These are phyloP conservation scores for Catharus bicknelli DNA, from an alignment of 2,113 vertebrate genomes.

Conservation along the genomic window DNA sequence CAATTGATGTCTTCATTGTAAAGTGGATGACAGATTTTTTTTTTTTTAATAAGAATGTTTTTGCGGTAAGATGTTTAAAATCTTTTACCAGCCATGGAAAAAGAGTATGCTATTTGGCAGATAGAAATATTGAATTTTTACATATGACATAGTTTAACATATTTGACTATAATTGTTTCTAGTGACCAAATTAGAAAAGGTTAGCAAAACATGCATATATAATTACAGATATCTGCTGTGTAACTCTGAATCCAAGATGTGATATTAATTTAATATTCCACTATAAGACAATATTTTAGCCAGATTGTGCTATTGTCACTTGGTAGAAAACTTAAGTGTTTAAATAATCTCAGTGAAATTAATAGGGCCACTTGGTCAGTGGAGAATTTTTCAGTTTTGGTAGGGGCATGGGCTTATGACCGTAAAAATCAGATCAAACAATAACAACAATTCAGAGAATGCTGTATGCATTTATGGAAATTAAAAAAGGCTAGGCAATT, in stretches of 20 bases:
- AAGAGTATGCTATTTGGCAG: not conserved
- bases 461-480: not conserved
- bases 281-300: not conserved
- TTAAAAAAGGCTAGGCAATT: not conserved
- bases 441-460: not conserved
- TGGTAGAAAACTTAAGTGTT: not conserved
- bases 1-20: slow-evolving; percentile 26
- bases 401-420: not conserved
- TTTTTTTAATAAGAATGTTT: not conserved
- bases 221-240: slow-evolving; percentile 2
- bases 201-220: slow-evolving; percentile 12
- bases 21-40: not conserved
- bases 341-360: slow-evolving; percentile 6
- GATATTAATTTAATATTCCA: slow-evolving; percentile 2
- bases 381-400: not conserved
- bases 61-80: not conserved
- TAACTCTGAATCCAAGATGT: slow-evolving; percentile 15
- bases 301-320: not conserved
- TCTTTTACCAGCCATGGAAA: not conserved
- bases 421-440: not conserved
- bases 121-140: not conserved
- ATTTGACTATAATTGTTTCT: slow-evolving; percentile 18
- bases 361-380: not conserved
- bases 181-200: slow-evolving; percentile 12
- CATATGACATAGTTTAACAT: not conserved